Percentiles rank a stretch among this genome's conserved stretches.
phyloP scores from a whole-genome alignment of 2,113 vertebrate genomes.

The Globicephala melas region DNA sequence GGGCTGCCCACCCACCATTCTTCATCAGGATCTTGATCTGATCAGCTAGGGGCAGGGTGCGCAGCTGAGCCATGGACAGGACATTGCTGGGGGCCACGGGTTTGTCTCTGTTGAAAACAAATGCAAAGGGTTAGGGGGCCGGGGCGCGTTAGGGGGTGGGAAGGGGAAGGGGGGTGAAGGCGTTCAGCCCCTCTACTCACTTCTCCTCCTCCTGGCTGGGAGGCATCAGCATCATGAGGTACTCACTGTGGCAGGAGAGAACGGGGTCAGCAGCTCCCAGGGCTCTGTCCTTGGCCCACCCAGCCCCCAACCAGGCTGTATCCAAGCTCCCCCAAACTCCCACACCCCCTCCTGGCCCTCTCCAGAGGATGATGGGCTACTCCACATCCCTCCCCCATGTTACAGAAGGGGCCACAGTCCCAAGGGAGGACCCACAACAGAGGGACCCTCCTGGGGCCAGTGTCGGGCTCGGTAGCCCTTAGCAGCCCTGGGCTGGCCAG shows the following conservation, averaged over 20 bases:
- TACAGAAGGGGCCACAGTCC: neutral
- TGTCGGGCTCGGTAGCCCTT: neutral
- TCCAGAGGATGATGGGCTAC: neutral
- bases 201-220: constrained; percentile 92
- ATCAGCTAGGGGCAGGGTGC: constrained; percentile 93
- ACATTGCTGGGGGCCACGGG: constrained; percentile 95
- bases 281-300: too few species aligned
- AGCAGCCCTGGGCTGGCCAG: neutral
- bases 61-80: constrained; percentile 97
- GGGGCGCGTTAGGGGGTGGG: accelerated
- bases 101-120: constrained; percentile 81
- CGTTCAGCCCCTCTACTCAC: constrained; percentile 85
- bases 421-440: neutral
- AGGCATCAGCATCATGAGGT: constrained; percentile 97
- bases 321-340: neutral
- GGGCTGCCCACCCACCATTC: constrained; percentile 86
- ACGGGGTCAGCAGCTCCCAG: neutral
- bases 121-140: neutral
- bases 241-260: constrained; percentile 85
- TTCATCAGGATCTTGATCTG: constrained; percentile 98
- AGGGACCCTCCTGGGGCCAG: too few species aligned
- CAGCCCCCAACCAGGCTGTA: neutral
- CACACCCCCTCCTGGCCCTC: neutral
- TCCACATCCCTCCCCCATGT: too few species aligned
- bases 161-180: neutral